Percentiles rank a stretch among this genome's conserved stretches.
phyloP scores from a whole-genome alignment of 2,888 invertebrate genomes.

The Reticulitermes lucifugus region DNA sequence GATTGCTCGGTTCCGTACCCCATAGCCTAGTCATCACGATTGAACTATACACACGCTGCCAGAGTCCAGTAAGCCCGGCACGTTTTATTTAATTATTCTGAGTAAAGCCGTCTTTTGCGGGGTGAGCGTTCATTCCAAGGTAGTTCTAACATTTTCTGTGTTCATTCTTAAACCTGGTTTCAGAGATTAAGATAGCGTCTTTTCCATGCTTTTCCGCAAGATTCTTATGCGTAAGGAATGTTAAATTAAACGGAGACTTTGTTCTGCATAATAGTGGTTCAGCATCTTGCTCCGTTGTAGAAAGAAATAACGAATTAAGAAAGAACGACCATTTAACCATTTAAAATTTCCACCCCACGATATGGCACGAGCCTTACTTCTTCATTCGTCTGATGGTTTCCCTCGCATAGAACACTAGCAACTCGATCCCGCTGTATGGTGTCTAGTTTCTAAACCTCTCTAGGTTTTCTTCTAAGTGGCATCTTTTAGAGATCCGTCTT shows the following conservation, averaged over 20 bases:
- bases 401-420: background rate
- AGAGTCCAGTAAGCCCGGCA: too few relatives aligned
- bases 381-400: background rate
- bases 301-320: background rate
- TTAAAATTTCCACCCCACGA: background rate
- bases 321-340: background rate
- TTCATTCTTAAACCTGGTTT: too few relatives aligned
- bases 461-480: background rate
- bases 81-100: too few relatives aligned
- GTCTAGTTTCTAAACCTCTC: background rate
- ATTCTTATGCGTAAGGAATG: background rate
- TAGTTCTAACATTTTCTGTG: too few relatives aligned
- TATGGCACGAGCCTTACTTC: background rate
- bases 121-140: too few relatives aligned
- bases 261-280: background rate
- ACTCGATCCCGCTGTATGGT: background rate
- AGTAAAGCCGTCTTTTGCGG: too few relatives aligned
- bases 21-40: too few relatives aligned
- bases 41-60: too few relatives aligned
- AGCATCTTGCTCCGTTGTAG: background rate
- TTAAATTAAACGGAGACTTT: background rate
- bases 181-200: background rate
- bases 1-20: too few relatives aligned
- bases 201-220: background rate
- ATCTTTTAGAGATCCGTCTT: slow-evolving; percentile 19